Conservation (phyloP, 2,797 vertebrate genomes). For the Poecile montanus region DNA sequence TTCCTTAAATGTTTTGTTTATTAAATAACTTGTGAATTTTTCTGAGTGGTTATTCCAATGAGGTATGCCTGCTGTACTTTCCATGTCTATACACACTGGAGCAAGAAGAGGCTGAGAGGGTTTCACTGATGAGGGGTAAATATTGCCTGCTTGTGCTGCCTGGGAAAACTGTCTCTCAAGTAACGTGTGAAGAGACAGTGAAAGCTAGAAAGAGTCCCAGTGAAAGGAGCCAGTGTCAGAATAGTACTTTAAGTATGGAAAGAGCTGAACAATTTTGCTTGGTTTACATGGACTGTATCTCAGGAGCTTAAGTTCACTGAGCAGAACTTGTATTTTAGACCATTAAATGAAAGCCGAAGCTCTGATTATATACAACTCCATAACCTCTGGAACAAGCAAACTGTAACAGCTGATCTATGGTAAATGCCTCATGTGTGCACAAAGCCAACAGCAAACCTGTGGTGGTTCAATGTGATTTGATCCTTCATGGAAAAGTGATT, state of each 20-base stretch:
- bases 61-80: not conserved
- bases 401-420: not conserved
- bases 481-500: not conserved
- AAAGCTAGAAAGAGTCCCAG: not conserved
- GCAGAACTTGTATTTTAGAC: not conserved
- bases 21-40: not conserved
- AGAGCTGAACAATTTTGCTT: not conserved
- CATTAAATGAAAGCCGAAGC: not conserved
- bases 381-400: not conserved
- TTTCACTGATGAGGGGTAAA: not conserved
- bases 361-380: not conserved
- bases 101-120: not conserved
- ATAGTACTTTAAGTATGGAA: not conserved
- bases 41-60: not conserved
- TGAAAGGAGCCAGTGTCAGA: not conserved
- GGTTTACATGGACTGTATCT: not conserved
- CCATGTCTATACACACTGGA: not conserved
- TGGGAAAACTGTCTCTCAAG: not conserved
- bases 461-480: not conserved
- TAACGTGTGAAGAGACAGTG: not conserved
- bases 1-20: not conserved
- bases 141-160: not conserved
- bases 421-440: not conserved
- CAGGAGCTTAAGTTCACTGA: not conserved
- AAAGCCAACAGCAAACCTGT: not conserved